Base-by-base conservation (phyloP, 2,888 invertebrate genomes). In the Pinctada fucata region DNA sequence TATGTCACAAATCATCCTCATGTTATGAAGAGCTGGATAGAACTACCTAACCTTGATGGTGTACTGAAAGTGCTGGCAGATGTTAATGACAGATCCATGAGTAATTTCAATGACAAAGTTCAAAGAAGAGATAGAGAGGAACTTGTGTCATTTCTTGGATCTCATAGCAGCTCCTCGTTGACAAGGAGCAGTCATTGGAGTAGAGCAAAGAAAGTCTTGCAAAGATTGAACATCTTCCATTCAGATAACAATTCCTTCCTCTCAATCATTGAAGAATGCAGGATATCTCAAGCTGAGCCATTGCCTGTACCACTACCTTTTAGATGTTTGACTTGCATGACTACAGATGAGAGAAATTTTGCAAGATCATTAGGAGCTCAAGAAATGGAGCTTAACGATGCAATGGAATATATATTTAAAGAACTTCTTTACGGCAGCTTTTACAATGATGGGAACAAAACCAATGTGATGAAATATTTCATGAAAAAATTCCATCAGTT, bases 381-480 rank as follows among this genome's bases (percentile, higher is more conserved):
- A 58, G 58, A 58, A 13, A 58, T 58, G 58, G 13, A 58, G 58
- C 13, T 58, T 6, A 58, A 58, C 13, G 58, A 58, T 58, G n/a
- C 65, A 47, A 45, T 66, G 8, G 49, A 69, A 69, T 31, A 64
- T 63, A 67, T 74, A 8, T 47, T 79, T 8, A 48, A 31, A 16
- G 70, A 76, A 8, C 52, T 79, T 52, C 51, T 79, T 31, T n/a
- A 31, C 1, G 50, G n/a, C 13, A 13, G 16, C 31, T 63, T 50
- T 16, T 77, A 81, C 31, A 45, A 10, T 13, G 8, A 8, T 45
- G 31, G 45, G 45, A 79, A 85, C 47, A 58, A 58, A 16, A 52
- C 78, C 2, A 69, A 58, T 3, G 66, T 85, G 13, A 85, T 85
- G 82, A 6, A 65, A n/a, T 80, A 75, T 67, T 72, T 84, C 16